phyloP scores from a whole-genome alignment of 1,140 invertebrate species.

The Drosophila littoralis region DNA sequence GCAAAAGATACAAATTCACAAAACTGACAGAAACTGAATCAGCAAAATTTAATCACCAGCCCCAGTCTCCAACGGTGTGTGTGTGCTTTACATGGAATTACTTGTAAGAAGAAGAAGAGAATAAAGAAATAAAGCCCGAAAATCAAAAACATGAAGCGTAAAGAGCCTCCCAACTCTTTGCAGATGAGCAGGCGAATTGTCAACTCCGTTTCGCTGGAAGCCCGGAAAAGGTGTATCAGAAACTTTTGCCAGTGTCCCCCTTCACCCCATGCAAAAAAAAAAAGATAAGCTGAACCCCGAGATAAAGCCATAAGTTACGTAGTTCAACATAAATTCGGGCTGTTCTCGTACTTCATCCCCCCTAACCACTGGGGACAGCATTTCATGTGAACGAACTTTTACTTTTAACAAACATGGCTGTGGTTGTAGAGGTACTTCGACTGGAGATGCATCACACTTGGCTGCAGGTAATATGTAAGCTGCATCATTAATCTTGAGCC shows the following conservation, averaged over 20 bases:
- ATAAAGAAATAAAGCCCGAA: background rate
- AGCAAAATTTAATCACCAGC: slow-evolving; percentile 71
- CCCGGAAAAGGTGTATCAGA: slow-evolving; percentile 25
- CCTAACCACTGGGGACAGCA: slow-evolving; percentile 17
- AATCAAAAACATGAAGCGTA: slow-evolving; percentile 16
- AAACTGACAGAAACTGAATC: slow-evolving; percentile 58
- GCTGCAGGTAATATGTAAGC: slow-evolving; percentile 44
- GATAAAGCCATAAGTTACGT: slow-evolving; percentile 49
- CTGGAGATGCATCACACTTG: slow-evolving; percentile 22
- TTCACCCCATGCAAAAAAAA: background rate
- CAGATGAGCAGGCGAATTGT: slow-evolving; percentile 30
- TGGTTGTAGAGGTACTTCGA: background rate
- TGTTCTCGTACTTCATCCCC: slow-evolving; percentile 10
- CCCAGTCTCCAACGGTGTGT: slow-evolving; percentile 14
- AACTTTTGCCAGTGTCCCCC: slow-evolving; percentile 12
- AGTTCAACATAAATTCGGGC: slow-evolving; percentile 28
- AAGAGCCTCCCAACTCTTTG: background rate
- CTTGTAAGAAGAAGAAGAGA: slow-evolving; percentile 39
- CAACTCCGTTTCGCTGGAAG: slow-evolving; percentile 38
- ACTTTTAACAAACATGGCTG: slow-evolving; percentile 50
- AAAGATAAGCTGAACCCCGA: slow-evolving; percentile 2
- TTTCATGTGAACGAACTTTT: slow-evolving; percentile 75
- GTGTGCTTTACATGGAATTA: slow-evolving; percentile 53
- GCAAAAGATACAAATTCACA: slow-evolving; percentile 23
- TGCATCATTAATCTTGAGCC: slow-evolving; percentile 53